These are phyloP conservation scores for Pterocles burchelli DNA, from an alignment of 2,113 vertebrate genomes.

Conservation along the genomic window DNA sequence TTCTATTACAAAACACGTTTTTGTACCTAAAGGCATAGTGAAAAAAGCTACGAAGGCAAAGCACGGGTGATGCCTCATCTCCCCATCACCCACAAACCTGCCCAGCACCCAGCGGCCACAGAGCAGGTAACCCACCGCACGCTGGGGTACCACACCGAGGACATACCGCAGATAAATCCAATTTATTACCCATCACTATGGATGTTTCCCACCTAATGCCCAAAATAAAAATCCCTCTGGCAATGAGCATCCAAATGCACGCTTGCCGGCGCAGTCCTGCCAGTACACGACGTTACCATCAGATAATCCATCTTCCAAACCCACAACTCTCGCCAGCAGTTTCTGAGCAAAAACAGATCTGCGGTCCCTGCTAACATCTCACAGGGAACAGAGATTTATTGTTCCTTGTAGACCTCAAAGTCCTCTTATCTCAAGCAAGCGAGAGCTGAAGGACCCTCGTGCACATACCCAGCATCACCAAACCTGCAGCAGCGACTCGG, in stretches of 20 bases:
- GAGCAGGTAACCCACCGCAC: no score
- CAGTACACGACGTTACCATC: not conserved
- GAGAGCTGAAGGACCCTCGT: not conserved
- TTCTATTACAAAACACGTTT: not conserved
- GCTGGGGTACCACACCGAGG: not conserved
- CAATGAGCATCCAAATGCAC: not conserved
- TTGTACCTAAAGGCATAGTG: not conserved
- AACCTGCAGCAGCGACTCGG: accelerated
- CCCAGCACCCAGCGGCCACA: not conserved
- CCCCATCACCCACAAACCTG: not conserved
- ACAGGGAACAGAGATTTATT: not conserved
- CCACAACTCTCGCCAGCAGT: not conserved
- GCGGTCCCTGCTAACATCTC: accelerated
- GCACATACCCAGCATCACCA: not conserved
- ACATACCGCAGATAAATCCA: not conserved
- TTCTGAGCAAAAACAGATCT: not conserved
- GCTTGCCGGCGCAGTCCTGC: accelerated
- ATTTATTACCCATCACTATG: not conserved
- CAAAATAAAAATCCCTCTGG: not conserved
- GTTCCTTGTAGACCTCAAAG: not conserved
- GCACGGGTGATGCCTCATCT: accelerated
- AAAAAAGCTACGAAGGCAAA: not conserved
- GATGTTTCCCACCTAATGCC: not conserved
- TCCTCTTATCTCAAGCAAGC: not conserved
- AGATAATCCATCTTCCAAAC: not conserved